phyloP scores from a whole-genome alignment of 1,140 invertebrate genomes.

The Eciton burchellii region DNA sequence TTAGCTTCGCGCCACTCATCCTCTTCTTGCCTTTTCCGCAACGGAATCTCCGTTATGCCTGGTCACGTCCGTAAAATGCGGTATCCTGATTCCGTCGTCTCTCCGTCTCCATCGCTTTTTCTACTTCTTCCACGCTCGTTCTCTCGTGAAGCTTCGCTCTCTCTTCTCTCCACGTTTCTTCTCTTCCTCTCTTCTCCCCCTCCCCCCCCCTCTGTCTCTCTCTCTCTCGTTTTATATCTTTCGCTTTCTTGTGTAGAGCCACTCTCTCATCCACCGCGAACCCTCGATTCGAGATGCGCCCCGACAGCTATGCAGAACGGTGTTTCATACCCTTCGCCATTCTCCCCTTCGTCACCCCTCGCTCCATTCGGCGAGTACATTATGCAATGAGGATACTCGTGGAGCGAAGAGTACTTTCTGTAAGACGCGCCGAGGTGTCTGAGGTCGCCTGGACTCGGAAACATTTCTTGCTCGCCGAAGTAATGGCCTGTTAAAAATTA shows the following conservation, averaged over 20 bases:
- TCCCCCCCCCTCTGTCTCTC: constrained; percentile 5
- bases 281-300: constrained; percentile 61
- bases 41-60: constrained; percentile 60
- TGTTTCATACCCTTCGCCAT: constrained; percentile 50
- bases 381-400: constrained; percentile 74
- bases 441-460: constrained; percentile 62
- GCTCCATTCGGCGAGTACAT: constrained; percentile 69
- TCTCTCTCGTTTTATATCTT: background rate
- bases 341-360: background rate
- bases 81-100: constrained; percentile 55
- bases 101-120: background rate
- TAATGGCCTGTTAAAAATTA: constrained; percentile 70
- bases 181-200: background rate
- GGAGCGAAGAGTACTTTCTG: constrained; percentile 63
- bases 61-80: constrained; percentile 68
- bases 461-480: constrained; percentile 67
- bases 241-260: constrained; percentile 30
- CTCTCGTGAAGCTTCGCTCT: constrained; percentile 1
- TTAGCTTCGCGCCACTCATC: constrained; percentile 37
- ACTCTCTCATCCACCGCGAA: constrained; percentile 63
- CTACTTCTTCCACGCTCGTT: background rate
- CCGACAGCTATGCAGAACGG: constrained; percentile 53
- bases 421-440: constrained; percentile 58
- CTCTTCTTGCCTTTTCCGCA: background rate
- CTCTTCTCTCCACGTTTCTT: background rate